These are phyloP conservation scores for Anthopleura sola DNA, from an alignment of 64 coral and sea anemone genomes.

Conservation along the genomic window DNA sequence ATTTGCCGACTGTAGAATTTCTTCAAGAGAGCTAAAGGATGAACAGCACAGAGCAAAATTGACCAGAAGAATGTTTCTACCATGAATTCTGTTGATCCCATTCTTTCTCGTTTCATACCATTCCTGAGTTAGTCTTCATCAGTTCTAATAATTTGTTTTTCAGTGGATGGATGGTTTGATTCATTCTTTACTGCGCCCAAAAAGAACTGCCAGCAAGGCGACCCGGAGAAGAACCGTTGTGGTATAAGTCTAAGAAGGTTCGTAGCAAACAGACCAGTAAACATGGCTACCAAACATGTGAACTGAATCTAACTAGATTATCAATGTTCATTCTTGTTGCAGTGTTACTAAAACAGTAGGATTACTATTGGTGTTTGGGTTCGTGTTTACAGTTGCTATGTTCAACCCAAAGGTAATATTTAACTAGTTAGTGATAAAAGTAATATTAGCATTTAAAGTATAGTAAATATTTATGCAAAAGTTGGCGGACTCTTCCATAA, in stretches of 20 bases:
- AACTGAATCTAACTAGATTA: not conserved
- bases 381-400: slow-evolving; percentile 34
- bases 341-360: not conserved
- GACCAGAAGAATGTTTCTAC: too few relatives aligned
- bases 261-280: not conserved
- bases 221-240: not conserved
- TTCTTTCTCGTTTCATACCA: too few relatives aligned
- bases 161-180: slow-evolving; percentile 48
- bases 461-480: too few relatives aligned
- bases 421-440: not conserved
- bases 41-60: too few relatives aligned
- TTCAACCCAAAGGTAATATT: slow-evolving; percentile 27
- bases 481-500: too few relatives aligned
- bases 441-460: too few relatives aligned
- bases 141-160: not conserved
- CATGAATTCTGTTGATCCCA: too few relatives aligned
- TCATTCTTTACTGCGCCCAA: slow-evolving; percentile 21
- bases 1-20: too few relatives aligned
- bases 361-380: slow-evolving; percentile 31
- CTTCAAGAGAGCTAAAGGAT: too few relatives aligned
- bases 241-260: not conserved
- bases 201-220: slow-evolving; percentile 7
- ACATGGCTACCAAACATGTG: not conserved
- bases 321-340: not conserved
- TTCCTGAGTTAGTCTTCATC: not conserved